phyloP scores from a whole-genome alignment of 2,888 invertebrate species.

The Dyspetes luteomarginatus region DNA sequence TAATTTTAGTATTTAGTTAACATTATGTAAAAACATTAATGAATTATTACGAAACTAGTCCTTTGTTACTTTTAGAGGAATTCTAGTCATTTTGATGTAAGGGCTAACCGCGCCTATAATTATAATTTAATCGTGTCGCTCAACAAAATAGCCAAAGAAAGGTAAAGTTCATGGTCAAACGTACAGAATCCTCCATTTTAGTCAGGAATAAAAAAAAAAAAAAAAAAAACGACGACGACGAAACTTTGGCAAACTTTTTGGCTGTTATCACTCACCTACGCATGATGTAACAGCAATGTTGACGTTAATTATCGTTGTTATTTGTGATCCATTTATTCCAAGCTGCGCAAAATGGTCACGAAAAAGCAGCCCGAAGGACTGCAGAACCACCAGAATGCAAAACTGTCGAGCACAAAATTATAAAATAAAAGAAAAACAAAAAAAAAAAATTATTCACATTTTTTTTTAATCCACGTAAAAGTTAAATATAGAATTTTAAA shows the following conservation, averaged over 20 bases:
- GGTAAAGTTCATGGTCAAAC: no score
- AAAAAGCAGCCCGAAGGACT: conserved; percentile 90
- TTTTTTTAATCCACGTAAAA: not conserved
- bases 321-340: conserved; percentile 87
- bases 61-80: no score
- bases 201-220: no score
- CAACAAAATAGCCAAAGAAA: no score
- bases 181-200: no score
- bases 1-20: no score
- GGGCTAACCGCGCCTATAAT: no score
- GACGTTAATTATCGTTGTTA: conserved; percentile 89
- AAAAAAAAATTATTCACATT: not conserved
- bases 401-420: conserved; percentile 84
- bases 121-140: no score
- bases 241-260: not conserved
- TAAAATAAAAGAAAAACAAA: not conserved
- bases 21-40: no score
- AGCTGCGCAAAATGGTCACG: conserved; percentile 86
- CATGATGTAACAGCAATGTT: conserved; percentile 89
- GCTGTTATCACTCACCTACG: conserved; percentile 85
- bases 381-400: conserved; percentile 87
- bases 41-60: no score
- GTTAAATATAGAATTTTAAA: not conserved
- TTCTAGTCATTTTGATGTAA: no score
- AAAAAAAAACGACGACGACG: not conserved